These are phyloP conservation scores for Peromyscus attwateri DNA, from an alignment of 2,797 vertebrate genomes.

Conservation along the genomic window DNA sequence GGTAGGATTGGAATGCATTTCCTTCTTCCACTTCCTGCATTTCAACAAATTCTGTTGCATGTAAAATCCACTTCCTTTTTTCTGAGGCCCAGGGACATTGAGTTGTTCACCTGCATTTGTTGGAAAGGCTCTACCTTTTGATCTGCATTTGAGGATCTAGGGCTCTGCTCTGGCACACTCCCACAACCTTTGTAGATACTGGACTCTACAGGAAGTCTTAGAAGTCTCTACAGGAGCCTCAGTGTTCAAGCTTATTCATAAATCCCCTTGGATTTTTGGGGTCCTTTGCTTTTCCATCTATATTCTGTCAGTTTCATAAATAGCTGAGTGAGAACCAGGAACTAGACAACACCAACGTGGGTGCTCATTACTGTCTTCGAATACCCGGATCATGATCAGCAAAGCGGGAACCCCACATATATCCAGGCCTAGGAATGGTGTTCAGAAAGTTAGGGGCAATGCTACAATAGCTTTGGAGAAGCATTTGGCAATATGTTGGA, in stretches of 20 bases:
- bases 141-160: not conserved
- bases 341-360: too few species aligned
- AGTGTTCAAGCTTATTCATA: not conserved
- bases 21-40: not conserved
- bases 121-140: not conserved
- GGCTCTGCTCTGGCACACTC: not conserved
- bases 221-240: too few species aligned
- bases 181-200: too few species aligned
- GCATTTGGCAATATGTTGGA: not conserved
- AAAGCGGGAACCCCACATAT: not conserved
- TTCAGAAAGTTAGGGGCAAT: not conserved
- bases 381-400: too few species aligned
- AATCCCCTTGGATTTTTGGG: too few species aligned
- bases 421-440: too few species aligned
- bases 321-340: not conserved
- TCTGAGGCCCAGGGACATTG: not conserved
- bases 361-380: not conserved
- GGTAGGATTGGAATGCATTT: rapidly evolving
- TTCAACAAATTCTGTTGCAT: not conserved
- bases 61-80: not conserved
- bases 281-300: not conserved
- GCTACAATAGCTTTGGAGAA: not conserved
- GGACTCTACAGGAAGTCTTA: too few species aligned
- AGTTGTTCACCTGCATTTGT: not conserved
- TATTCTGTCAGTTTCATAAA: not conserved